Base-by-base conservation (phyloP, 2,797 vertebrate species). In the Falco novaeseelandiae region DNA sequence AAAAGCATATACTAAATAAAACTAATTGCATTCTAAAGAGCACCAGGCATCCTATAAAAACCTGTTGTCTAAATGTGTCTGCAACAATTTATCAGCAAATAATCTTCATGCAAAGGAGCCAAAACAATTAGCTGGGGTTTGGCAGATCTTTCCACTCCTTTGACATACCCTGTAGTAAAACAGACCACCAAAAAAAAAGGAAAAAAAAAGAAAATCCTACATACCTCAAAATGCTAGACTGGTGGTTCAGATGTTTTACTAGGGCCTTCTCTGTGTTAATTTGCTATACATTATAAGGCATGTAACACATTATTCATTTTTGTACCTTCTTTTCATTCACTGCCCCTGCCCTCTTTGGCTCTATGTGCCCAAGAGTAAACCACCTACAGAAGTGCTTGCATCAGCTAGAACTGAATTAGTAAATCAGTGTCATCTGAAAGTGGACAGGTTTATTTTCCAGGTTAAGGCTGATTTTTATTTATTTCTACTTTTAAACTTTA, bases 71-170 rank as follows among this genome's bases (percentile, higher is more conserved):
- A 61, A 91, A 87, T 71, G 67, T 42, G 49, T 65, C 90, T 90
- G 78, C 91, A 87, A 77, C 71, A 89, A 93, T 89, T 94, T 90
- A 96, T 94, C 92, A 92, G 82, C 49, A 78, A 94, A 92, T 89
- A 52, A 92, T 91, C 90, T 93, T 92, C 57, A 61, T 26, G 57
- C 46, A 91, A 94, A 92, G 71, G 71, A 97, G 83, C 72, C 88
- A 93, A 92, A 92, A 63, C 78, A 94, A 95, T 94, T 87, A 96
- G 62, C 36, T 66, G 58, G 74, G 46, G 36, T 58, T 85, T 90
- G 88, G 40, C 74, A 87, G 78, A 93, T 85, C 34, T 70, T 71
- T 62, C 36, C 34, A 48, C 38, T 91, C 40, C 65, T 91, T 84
- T 63, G 30, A 93, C 49, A 42, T 27, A 74, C 26, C 20, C 32